These are phyloP conservation scores for Drosophila takahashii DNA, from an alignment of 1,140 invertebrate genomes.

Conservation along the genomic window DNA sequence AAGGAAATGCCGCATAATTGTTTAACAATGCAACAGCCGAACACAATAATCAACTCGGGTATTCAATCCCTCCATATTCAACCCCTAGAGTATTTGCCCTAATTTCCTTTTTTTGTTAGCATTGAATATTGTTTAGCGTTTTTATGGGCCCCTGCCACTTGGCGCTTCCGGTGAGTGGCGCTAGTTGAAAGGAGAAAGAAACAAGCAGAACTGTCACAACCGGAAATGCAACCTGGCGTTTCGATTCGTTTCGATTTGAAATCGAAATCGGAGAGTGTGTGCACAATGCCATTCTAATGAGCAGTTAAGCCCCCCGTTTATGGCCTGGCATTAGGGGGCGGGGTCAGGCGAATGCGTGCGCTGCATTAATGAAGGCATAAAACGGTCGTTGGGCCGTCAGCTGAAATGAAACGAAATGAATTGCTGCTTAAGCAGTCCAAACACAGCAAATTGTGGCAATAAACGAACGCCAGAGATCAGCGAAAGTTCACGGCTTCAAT, in stretches of 20 bases:
- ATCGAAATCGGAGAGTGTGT: slow-evolving; percentile 49
- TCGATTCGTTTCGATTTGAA: slow-evolving; percentile 56
- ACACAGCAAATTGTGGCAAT: slow-evolving; percentile 60
- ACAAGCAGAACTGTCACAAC: slow-evolving; percentile 58
- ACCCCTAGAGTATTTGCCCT: slow-evolving; percentile 37
- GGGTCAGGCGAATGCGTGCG: slow-evolving; percentile 43
- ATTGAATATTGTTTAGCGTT: slow-evolving; percentile 57
- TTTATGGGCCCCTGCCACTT: slow-evolving; percentile 39
- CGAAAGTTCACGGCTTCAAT: slow-evolving; percentile 60
- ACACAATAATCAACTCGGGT: slow-evolving; percentile 37
- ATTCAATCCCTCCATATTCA: slow-evolving; percentile 8
- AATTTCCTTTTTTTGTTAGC: slow-evolving; percentile 23
- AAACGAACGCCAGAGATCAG: slow-evolving; percentile 58
- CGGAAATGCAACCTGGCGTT: slow-evolving; percentile 80
- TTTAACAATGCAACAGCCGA: slow-evolving; percentile 31
- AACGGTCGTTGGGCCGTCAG: neutral
- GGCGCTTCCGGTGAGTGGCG: slow-evolving; percentile 68
- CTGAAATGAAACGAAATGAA: slow-evolving; percentile 4
- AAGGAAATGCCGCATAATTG: slow-evolving; percentile 42
- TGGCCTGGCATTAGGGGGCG: slow-evolving; percentile 14
- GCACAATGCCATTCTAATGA: slow-evolving; percentile 72
- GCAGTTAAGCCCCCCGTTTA: slow-evolving; percentile 69
- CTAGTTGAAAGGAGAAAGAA: slow-evolving; percentile 44
- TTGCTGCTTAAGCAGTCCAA: slow-evolving; percentile 48
- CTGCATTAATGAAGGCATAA: slow-evolving; percentile 61